A percentile compares a stretch with the other conserved stretches of the same genome.
Conservation (phyloP, 2,888 invertebrate species). For the Sinodicranocentrus sp. region DNA sequence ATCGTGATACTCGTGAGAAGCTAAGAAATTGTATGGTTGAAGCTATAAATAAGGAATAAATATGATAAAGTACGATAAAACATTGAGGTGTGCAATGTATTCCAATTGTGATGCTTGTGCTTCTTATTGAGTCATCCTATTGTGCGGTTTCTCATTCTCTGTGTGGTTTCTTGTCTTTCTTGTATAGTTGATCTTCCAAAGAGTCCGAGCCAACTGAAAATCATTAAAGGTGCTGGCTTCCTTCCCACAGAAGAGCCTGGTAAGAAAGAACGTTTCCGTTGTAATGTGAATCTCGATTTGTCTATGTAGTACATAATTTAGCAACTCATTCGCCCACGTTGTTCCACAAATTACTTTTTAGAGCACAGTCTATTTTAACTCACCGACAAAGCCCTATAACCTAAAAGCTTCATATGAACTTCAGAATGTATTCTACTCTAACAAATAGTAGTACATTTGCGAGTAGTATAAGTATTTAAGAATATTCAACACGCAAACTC, state of each 20-base stretch:
- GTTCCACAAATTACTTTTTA: too few species aligned
- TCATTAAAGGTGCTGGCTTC: slow-evolving; percentile 72
- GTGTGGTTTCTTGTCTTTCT: slow-evolving; percentile 41
- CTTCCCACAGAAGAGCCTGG: slow-evolving; percentile 75
- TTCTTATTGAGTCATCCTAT: background rate
- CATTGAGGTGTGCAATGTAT: background rate
- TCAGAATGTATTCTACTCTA: too few species aligned
- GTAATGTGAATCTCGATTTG: too few species aligned
- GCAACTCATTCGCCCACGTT: too few species aligned
- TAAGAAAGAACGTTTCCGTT: too few species aligned
- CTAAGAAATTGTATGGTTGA: background rate
- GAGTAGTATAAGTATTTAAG: too few species aligned
- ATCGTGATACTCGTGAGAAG: slow-evolving; percentile 35
- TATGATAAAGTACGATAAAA: background rate
- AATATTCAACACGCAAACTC: too few species aligned
- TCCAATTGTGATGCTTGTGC: background rate
- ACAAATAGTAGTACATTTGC: too few species aligned
- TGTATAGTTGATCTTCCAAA: slow-evolving; percentile 81
- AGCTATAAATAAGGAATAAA: slow-evolving; percentile 8
- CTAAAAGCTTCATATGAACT: too few species aligned
- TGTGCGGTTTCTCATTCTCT: slow-evolving; percentile 5
- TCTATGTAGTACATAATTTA: background rate
- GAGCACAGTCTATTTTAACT: too few species aligned
- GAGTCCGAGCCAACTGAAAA: slow-evolving; percentile 81
- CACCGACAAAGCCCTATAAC: too few species aligned